Base-by-base conservation (phyloP, 2,113 vertebrate species). In the Phainopepla nitens region DNA sequence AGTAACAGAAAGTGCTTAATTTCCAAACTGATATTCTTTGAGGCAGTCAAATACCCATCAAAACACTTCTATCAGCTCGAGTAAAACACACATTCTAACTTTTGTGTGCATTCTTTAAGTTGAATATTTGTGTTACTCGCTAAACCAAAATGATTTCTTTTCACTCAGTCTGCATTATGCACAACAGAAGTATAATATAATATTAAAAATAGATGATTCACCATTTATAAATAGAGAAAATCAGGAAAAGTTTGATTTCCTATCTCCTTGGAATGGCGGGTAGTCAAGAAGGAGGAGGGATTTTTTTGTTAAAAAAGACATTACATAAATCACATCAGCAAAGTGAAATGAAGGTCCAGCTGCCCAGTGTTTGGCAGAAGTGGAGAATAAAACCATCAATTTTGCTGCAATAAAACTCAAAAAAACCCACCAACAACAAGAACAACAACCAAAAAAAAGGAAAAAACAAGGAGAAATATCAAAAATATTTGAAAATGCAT, bases 381-480 rank as follows among this genome's bases (percentile, higher is more conserved):
- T 6, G 62, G 44, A 50, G 13, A 75, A 58, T 45, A 5, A 88
- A 66, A 44, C 14, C 5, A 70, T 29, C 0, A 33, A 10, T 44
- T 75, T 35, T 47, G 9, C 16, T 44, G 45, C 8, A 57, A 73
- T 27, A 69, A 45, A 8, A 8, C 14, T 12, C 4, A 58, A 47
- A 47, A 25, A 25, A 28, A 10, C 13, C 13, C 39, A 39, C 39
- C 39, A 39, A 39, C 39, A 39, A 39, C 39, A 39, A 39, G 39
- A 39, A 39, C 39, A 39, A 39, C 22, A 13, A 41, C 49, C 15
- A 29, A 7, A 17, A 9, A 53, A 13, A 18, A 3, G 15, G 42
- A 10, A 18, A 24, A 18, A 47, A 29, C 25, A 20, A 41, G 4
- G 1, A 8, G 25, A 76, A 69, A 70, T 57, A 56, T 5, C 0